Evolutionary conservation across 2,113 vertebrate genomes (phyloP).

Genomic region (Scomber japonicus): DNA sequence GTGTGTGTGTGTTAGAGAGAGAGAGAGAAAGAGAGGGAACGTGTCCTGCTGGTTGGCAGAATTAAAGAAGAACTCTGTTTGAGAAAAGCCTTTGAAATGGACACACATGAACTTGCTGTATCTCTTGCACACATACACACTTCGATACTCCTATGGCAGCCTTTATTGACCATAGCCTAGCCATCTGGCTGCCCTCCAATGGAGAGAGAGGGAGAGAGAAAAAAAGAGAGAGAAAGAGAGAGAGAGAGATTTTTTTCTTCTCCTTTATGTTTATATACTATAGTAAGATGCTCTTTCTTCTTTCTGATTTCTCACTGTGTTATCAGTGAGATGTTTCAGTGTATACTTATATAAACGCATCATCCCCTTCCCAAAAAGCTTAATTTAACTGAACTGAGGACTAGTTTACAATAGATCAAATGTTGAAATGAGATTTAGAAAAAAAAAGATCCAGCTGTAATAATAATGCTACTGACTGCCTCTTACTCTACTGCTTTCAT

Average conservation of each 20-base stretch:
- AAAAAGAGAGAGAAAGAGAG: slow-evolving; percentile 1
- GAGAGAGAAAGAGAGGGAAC: slow-evolving; percentile 22
- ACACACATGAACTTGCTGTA: slow-evolving; percentile 67
- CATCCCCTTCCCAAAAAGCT: too few species aligned
- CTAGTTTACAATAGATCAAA: too few species aligned
- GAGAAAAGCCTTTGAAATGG: slow-evolving; percentile 74
- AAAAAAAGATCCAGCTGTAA: too few species aligned
- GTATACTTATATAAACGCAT: too few species aligned
- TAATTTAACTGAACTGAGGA: too few species aligned
- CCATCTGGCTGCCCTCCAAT: slow-evolving; percentile 46
- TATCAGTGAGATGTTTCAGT: too few species aligned
- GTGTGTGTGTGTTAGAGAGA: too few species aligned
- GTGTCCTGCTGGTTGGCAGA: slow-evolving; percentile 67
- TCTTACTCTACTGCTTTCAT: background rate
- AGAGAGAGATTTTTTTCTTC: background rate
- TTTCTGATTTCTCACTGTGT: background rate
- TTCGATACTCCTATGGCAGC: slow-evolving; percentile 29
- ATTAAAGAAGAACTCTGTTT: slow-evolving; percentile 75
- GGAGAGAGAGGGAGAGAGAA: slow-evolving; percentile 3
- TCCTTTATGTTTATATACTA: background rate
- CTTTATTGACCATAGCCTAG: slow-evolving; percentile 64
- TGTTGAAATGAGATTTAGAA: too few species aligned
- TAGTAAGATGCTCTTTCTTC: background rate
- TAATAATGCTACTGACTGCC: too few species aligned
- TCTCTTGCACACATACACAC: slow-evolving; percentile 51